Base-by-base conservation (phyloP, 2,113 vertebrate species). In the Zosterops pallidus region DNA sequence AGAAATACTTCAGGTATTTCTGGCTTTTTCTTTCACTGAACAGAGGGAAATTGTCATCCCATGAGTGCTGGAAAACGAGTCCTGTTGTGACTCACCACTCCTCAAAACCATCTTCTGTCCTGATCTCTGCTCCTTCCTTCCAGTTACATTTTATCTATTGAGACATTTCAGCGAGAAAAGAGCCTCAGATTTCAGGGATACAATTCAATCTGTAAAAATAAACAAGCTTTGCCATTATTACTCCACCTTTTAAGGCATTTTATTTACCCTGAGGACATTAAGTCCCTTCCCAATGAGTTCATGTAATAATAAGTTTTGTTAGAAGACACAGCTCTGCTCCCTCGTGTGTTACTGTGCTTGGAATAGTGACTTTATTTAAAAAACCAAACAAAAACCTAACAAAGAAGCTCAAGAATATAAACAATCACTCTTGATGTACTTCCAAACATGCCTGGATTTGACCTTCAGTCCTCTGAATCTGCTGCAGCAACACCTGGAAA, bases 21-120 rank as follows among this genome's bases (percentile, higher is more conserved):
- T 81, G 22, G 21, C 53, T 33, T 71, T 65, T 50, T 55, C 12
- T n/a, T 23, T 75, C 12, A 8, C 5, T 49, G n/a, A 37, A 23
- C 60, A 29, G 4, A 20, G 52, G 37, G 60, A 14, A 55, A 4
- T 39, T 75, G 52, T 42, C 44, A 44, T 46, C 52, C 62, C 25
- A 12, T n/a, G 74, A 22, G 20, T 0, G 2, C 47, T 75, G 77
- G 16, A 42, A 70, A 75, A 20, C 0, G 0, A 37, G 5, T 25
- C 26, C 62, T 75, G 6, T 19, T 95, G 26, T 95, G 62, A 52
- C 17, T 80, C 59, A 20, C 11, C 0, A 0, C 75, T 55, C 49
- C 67, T 77, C 71, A 25, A 39, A 88, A 26, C 37, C 31, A 18
- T 53, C 76, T 50, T 57, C 46, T 81, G 11, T 62, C 84, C 55